Evolutionary conservation across 2,888 invertebrate species (phyloP).

Genomic region (Pyrochroa serraticornis): DNA sequence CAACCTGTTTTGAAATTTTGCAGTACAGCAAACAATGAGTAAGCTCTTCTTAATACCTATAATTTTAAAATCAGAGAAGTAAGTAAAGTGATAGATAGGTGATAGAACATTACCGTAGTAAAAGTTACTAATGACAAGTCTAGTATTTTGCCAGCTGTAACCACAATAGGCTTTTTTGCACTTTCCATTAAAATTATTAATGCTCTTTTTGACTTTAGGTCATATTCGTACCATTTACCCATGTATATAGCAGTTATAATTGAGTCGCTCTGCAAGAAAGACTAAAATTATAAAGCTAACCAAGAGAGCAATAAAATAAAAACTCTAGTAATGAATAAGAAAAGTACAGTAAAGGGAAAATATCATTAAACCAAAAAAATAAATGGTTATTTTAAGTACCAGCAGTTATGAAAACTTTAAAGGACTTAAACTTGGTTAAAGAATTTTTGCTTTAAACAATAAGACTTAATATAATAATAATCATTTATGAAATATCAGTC

Average conservation of each 20-base stretch:
- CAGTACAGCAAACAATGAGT: constrained; percentile 35
- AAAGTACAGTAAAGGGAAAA: no score
- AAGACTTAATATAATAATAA: no score
- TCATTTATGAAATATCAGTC: no score
- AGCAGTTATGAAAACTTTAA: no score
- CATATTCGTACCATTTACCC: constrained; percentile 54
- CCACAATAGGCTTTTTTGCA: constrained; percentile 58
- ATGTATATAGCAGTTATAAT: constrained; percentile 56
- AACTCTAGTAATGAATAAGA: no score
- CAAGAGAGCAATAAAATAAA: no score
- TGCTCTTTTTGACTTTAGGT: constrained; percentile 52
- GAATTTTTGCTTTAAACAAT: no score
- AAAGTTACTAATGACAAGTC: constrained; percentile 61
- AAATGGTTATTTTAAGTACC: no score
- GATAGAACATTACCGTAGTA: constrained; percentile 58
- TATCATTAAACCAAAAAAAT: no score
- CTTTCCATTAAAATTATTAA: constrained; percentile 59
- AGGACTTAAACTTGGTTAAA: no score
- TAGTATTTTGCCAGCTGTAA: constrained; percentile 58
- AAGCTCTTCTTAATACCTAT: constrained; percentile 35
- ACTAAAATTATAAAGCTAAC: background rate
- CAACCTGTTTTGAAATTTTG: constrained; percentile 11
- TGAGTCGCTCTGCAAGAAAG: constrained; percentile 54
- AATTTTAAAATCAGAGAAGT: constrained; percentile 5
- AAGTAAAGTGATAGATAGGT: background rate